Conservation (phyloP, 1,140 invertebrate species). For the Micrasema longulum region DNA sequence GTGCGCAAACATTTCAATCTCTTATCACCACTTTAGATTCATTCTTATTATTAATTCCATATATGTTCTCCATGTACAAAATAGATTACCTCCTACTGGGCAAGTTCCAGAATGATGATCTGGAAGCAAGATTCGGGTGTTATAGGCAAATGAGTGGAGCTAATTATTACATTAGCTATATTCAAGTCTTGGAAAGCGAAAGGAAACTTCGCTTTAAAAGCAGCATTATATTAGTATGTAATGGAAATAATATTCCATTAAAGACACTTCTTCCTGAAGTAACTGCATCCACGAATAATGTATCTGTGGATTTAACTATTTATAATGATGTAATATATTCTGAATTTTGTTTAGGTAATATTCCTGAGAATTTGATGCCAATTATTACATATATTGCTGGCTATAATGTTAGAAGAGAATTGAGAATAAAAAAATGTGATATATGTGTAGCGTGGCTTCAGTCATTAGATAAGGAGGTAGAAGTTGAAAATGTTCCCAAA, state of each 20-base stretch:
- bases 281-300: neutral
- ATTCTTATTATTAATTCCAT: conserved; percentile 5
- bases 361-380: conserved; percentile 7
- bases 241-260: conserved; percentile 10
- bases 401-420: conserved; percentile 9
- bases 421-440: conserved; percentile 1
- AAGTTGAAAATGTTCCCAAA: neutral
- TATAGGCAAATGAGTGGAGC: neutral
- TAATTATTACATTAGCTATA: conserved; percentile 5
- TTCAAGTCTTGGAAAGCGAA: conserved; percentile 3
- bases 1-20: conserved; percentile 6
- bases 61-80: neutral
- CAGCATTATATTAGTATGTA: conserved; percentile 1
- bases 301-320: conserved; percentile 8
- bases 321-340: conserved; percentile 12
- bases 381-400: conserved; percentile 4
- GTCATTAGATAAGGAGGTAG: no score
- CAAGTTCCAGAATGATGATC: conserved; percentile 5
- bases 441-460: no score
- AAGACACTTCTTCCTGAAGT: conserved; percentile 6
- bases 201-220: conserved; percentile 4
- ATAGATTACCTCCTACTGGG: conserved; percentile 5
- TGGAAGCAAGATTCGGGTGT: no score
- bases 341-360: neutral
- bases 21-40: conserved; percentile 8